Conservation (phyloP, 2,113 vertebrate species). For the Calyptomena viridis region DNA sequence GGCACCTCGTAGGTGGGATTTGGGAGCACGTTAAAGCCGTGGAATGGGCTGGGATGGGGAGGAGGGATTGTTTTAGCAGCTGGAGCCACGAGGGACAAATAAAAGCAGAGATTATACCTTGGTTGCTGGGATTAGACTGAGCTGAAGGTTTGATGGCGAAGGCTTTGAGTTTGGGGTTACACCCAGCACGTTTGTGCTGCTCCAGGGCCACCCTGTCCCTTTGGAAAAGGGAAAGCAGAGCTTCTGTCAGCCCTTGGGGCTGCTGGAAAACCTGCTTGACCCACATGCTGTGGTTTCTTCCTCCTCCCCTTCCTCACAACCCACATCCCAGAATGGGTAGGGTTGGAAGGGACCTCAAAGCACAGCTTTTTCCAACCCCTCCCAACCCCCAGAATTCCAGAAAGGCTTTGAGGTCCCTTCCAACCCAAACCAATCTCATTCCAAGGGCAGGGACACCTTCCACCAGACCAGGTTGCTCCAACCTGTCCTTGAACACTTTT, state of each 20-base stretch:
- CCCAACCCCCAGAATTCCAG: no score
- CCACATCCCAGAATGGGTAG: background rate
- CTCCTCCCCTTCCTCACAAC: background rate
- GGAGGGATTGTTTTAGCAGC: slow-evolving; percentile 76
- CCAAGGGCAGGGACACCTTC: background rate
- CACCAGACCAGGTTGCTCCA: background rate
- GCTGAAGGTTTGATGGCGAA: slow-evolving; percentile 46
- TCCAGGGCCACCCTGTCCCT: slow-evolving; percentile 30
- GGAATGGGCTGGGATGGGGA: slow-evolving; percentile 68
- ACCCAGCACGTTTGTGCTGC: slow-evolving; percentile 47
- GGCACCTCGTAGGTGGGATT: background rate
- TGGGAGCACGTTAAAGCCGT: slow-evolving; percentile 49
- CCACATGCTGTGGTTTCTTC: accelerated
- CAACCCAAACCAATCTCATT: no score
- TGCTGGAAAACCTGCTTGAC: accelerated
- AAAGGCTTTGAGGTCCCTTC: no score
- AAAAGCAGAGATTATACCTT: slow-evolving; percentile 71
- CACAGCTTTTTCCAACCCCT: background rate
- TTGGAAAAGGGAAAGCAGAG: background rate
- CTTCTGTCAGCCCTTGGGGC: background rate
- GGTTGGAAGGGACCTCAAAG: background rate
- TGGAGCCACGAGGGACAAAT: slow-evolving; percentile 75
- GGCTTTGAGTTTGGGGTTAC: slow-evolving; percentile 37
- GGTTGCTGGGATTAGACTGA: slow-evolving; percentile 56
- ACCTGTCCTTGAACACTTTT: background rate